These are phyloP conservation scores for Antidorcas marsupialis DNA, from an alignment of 2,113 vertebrate species.

Conservation along the genomic window DNA sequence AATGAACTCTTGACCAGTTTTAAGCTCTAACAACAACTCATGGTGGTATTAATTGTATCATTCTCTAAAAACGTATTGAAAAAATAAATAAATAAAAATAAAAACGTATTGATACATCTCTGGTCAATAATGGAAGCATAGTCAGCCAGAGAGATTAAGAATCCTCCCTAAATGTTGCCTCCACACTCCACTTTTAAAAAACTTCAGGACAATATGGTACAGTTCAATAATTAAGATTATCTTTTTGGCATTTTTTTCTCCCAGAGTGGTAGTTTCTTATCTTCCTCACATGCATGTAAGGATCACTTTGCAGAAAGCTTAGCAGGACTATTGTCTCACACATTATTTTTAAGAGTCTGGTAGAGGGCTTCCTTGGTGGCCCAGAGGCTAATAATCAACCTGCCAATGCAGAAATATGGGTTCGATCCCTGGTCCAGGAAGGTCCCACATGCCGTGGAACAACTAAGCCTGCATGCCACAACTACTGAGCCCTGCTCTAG, in stretches of 20 bases:
- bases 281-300: not conserved
- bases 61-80: not conserved
- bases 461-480: not conserved
- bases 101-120: not conserved
- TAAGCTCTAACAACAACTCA: not conserved
- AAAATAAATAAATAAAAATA: no score
- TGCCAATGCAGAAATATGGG: not conserved
- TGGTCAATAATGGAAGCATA: not conserved
- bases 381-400: not conserved
- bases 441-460: not conserved
- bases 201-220: not conserved
- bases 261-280: not conserved
- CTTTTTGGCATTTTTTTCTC: not conserved
- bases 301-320: not conserved
- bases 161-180: not conserved
- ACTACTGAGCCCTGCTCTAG: not conserved
- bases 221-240: not conserved
- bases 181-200: not conserved
- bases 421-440: not conserved
- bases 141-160: not conserved
- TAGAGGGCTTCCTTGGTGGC: not conserved
- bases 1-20: not conserved
- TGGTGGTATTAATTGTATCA: not conserved
- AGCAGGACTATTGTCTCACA: not conserved
- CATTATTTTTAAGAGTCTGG: conserved; percentile 7